Evolutionary conservation across 2,888 invertebrate species (phyloP), one percentile per base, ranked within the genome.

Genomic region (Spisula subtruncata): DNA sequence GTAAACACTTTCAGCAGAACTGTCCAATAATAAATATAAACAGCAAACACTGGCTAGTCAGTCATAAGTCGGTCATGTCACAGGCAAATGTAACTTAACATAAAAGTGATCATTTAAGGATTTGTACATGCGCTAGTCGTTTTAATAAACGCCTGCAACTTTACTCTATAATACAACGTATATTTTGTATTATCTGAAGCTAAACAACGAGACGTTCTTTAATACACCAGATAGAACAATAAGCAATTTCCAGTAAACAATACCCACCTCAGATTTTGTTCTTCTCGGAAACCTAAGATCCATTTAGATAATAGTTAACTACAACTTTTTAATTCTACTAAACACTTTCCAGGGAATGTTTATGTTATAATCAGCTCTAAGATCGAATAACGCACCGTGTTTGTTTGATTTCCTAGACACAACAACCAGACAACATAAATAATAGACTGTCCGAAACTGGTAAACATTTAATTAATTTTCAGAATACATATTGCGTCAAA

Each of bases 391-490:
- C 60, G 25, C 1, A 25, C 25, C 0, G 10, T 25, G 25, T 66
- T 25, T 25, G 56, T 66, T 10, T 25, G 25, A 66, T 1, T 25
- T 25, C 10, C 25, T n/a, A 66, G 10, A 66, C 25, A 25, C 2
- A 0, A 66, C n/a, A n/a, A n/a, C 25, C 60, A 66, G 60, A 66
- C 60, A 25, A 1, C 10, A 25, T 66, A 25, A 66, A n/a, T 12
- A 66, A 66, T 66, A 12, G 5, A 66, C 60, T 66, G 60, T 66
- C 60, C 60, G 60, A 66, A 66, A 25, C 6, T 25, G 20, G 60
- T 66, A 66, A 66, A 66, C 12, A 66, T 66, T n/a, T 6, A 66
- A 66, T 66, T 66, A n/a, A 66, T 66, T 25, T 66, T 66, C 25
- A 25, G 60, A n/a, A 25, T n/a, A n/a, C 8, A 25, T 66, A 66